Evolutionary conservation across 1,140 invertebrate genomes (phyloP).

Genomic region (Atta colombica): DNA sequence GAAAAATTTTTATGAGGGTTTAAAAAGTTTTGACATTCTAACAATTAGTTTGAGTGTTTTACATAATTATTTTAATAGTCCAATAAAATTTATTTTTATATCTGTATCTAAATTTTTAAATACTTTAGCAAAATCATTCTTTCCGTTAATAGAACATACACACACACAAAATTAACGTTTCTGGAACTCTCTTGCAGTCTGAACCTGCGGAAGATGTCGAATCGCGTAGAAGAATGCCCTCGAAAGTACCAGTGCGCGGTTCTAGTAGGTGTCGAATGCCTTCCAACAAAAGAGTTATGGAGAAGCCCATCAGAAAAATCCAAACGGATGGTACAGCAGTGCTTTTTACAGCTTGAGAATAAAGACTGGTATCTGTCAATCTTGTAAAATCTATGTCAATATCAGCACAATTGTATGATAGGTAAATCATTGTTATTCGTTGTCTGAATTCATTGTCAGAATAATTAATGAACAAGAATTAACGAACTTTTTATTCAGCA

Average conservation of each 20-base stretch:
- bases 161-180: neutral
- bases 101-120: too few relatives aligned
- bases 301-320: constrained; percentile 88
- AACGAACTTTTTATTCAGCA: neutral
- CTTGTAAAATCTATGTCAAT: neutral
- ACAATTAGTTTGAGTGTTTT: too few relatives aligned
- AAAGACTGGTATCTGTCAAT: constrained; percentile 90
- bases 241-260: constrained; percentile 72
- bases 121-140: too few relatives aligned
- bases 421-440: neutral
- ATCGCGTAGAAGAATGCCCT: constrained; percentile 42
- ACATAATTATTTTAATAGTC: too few relatives aligned
- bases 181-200: constrained; percentile 27
- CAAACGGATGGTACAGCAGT: constrained; percentile 89
- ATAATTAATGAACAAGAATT: too few relatives aligned
- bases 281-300: constrained; percentile 55
- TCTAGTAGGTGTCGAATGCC: constrained; percentile 50
- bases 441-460: too few relatives aligned
- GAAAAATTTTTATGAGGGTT: too few relatives aligned
- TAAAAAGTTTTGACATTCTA: too few relatives aligned
- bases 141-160: too few relatives aligned
- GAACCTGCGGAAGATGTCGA: constrained; percentile 20
- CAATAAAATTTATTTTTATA: too few relatives aligned
- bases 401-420: too few relatives aligned
- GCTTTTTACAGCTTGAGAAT: constrained; percentile 90